These are phyloP conservation scores for Epinotia nisella DNA, from an alignment of 2,888 invertebrate genomes.

Conservation along the genomic window DNA sequence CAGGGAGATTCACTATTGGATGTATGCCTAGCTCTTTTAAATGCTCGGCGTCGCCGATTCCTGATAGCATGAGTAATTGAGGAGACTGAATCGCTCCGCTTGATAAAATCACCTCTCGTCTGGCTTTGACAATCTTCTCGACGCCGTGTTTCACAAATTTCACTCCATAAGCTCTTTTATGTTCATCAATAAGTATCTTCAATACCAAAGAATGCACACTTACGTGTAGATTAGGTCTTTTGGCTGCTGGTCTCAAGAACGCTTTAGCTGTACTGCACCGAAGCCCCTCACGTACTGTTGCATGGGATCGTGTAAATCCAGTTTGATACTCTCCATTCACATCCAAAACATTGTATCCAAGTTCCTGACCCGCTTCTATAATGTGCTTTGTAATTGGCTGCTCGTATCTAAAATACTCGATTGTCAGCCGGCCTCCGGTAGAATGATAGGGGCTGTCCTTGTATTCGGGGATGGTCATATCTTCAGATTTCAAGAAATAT, in stretches of 20 bases:
- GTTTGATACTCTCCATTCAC: conserved; percentile 92
- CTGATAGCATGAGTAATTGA: conserved; percentile 94
- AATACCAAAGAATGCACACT: conserved; percentile 88
- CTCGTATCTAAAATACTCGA: conserved; percentile 89
- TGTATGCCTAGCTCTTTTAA: conserved; percentile 86
- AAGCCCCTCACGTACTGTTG: conserved; percentile 90
- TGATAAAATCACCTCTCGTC: conserved; percentile 92
- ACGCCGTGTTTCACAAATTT: conserved; percentile 85
- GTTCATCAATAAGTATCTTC: conserved; percentile 86
- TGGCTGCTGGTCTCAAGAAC: conserved; percentile 87
- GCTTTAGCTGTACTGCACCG: conserved; percentile 94
- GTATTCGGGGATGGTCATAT: conserved; percentile 87
- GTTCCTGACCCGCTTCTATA: conserved; percentile 87
- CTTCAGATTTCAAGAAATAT: conserved; percentile 92
- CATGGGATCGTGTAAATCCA: conserved; percentile 91
- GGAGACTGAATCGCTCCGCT: conserved; percentile 94
- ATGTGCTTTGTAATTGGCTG: conserved; percentile 89
- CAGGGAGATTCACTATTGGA: conserved; percentile 86
- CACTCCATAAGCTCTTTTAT: conserved; percentile 87
- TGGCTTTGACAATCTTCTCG: conserved; percentile 84
- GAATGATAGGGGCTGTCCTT: conserved; percentile 87
- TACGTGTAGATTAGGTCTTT: conserved; percentile 90
- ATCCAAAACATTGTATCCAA: conserved; percentile 89
- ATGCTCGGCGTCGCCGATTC: conserved; percentile 89
- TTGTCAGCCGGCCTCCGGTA: conserved; percentile 88